phyloP scores from a whole-genome alignment of 2,888 invertebrate genomes.

The Ptycholaimellus sp. region DNA sequence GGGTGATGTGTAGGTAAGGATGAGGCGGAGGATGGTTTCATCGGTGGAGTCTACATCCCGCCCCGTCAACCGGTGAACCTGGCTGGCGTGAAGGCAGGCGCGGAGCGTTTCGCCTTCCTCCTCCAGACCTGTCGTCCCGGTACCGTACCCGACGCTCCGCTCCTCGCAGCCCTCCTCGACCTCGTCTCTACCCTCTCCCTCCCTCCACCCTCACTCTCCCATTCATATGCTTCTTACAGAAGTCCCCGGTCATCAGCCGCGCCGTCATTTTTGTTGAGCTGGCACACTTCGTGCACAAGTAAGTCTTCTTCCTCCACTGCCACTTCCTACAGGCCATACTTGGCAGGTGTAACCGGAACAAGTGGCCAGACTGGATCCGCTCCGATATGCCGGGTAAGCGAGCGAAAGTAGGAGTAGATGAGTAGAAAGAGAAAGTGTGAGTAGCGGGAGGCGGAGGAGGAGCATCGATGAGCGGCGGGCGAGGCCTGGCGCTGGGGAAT shows the following conservation, averaged over 20 bases:
- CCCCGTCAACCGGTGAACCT: conserved; percentile 15
- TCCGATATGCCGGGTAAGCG: too few species aligned
- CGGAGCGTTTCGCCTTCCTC: conserved; percentile 64
- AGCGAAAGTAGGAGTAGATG: too few species aligned
- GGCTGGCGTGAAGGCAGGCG: conserved; percentile 55
- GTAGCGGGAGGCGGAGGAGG: too few species aligned
- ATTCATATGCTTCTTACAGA: conserved; percentile 40
- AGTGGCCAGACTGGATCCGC: conserved; percentile 66
- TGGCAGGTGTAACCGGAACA: conserved; percentile 89
- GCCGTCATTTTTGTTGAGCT: conserved; percentile 80
- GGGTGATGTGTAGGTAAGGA: too few species aligned
- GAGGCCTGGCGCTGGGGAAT: conserved; percentile 26
- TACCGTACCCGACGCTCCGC: conserved; percentile 75
- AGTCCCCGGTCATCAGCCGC: conserved; percentile 72
- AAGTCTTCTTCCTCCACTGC: too few species aligned
- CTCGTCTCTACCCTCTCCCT: conserved; percentile 40
- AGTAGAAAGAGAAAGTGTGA: too few species aligned
- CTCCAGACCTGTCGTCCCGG: conserved; percentile 87
- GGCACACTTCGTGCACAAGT: conserved; percentile 79
- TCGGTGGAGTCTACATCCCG: neutral
- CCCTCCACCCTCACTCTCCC: neutral
- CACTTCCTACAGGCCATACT: too few species aligned
- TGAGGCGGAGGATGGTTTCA: too few species aligned
- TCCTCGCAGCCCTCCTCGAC: conserved; percentile 75
- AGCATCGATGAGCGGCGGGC: conserved; percentile 18